Evolutionary conservation across 2,113 vertebrate genomes (phyloP).

Genomic region (Phalacrocorax pelagicus): DNA sequence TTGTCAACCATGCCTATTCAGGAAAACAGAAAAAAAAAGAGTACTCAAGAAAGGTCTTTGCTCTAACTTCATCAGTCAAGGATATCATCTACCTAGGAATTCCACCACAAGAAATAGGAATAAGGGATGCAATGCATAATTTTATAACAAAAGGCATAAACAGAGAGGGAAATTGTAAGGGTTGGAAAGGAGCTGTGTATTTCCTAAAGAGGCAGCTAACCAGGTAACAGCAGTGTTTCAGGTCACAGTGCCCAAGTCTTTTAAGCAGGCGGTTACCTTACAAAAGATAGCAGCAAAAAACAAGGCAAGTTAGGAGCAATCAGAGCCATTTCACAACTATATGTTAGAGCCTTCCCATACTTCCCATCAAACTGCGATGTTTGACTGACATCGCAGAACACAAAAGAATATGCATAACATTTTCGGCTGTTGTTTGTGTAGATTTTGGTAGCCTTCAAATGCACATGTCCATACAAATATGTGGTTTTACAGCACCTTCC

Average conservation of each 20-base stretch:
- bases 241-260: neutral
- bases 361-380: too few relatives aligned
- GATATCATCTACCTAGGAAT: neutral
- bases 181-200: neutral
- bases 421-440: neutral
- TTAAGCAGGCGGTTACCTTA: neutral
- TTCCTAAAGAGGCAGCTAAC: neutral
- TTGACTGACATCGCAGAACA: neutral
- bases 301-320: neutral
- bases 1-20: neutral
- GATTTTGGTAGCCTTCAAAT: neutral
- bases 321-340: neutral
- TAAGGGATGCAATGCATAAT: neutral
- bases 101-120: neutral
- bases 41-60: neutral
- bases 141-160: neutral
- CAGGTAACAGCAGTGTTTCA: neutral
- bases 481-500: neutral
- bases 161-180: neutral
- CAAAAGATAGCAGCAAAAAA: neutral
- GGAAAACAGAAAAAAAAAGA: neutral
- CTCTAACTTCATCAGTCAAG: neutral
- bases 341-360: neutral
- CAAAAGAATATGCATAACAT: neutral
- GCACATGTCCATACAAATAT: neutral